Conservation (phyloP, 2,888 invertebrate genomes). For the Harpagoxenus sublaevis region DNA sequence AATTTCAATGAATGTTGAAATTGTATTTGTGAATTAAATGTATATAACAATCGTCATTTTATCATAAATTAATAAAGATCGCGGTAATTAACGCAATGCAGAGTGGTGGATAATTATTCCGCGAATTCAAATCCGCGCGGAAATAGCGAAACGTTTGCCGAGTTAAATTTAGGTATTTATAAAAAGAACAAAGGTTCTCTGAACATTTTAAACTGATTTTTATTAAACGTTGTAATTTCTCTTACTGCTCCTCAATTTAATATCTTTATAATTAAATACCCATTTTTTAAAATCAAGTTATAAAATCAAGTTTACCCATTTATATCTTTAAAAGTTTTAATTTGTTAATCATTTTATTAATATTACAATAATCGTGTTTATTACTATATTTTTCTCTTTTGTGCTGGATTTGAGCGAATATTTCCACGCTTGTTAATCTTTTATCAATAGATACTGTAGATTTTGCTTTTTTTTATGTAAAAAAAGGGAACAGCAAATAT, state of each 20-base stretch:
- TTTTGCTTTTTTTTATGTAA: background rate
- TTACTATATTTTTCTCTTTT: background rate
- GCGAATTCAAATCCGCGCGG: background rate
- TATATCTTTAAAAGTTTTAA: background rate
- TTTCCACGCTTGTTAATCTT: background rate
- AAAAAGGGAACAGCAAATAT: background rate
- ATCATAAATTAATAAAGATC: background rate
- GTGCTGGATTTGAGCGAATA: background rate
- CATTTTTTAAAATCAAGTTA: background rate
- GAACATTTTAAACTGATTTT: background rate
- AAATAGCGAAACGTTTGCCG: background rate
- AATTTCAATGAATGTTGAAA: background rate
- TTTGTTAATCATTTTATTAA: background rate
- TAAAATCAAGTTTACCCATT: background rate
- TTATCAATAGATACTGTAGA: background rate
- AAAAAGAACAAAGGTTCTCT: background rate
- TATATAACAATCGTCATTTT: background rate
- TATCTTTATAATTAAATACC: slow-evolving; percentile 13
- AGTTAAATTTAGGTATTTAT: background rate
- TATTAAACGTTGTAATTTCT: background rate
- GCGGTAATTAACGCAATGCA: background rate
- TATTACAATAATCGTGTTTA: background rate
- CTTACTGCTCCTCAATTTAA: background rate
- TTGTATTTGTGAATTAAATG: background rate
- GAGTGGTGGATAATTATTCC: background rate